Percentiles rank a stretch among this genome's conserved stretches.
phyloP scores from a whole-genome alignment of 1,140 invertebrate species.

The Caenorhabditis inopinata region DNA sequence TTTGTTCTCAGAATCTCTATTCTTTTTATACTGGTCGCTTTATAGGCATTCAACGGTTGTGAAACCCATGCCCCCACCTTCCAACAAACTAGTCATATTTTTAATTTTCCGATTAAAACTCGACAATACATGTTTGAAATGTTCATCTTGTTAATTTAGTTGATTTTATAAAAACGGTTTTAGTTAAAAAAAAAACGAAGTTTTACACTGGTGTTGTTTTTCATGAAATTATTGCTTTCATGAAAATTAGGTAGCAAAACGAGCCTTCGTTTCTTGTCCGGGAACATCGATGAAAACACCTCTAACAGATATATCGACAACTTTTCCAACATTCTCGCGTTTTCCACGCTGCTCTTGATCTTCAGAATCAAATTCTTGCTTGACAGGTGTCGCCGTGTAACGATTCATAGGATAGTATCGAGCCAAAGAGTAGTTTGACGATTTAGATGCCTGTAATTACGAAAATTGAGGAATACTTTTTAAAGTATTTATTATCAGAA shows the following conservation, averaged over 20 bases:
- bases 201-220: too few species aligned
- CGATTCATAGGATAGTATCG: not conserved
- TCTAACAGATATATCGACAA: not conserved
- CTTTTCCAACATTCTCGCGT: too few species aligned
- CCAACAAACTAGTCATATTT: slow-evolving; percentile 8
- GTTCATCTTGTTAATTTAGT: too few species aligned
- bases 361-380: not conserved
- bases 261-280: not conserved
- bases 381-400: not conserved
- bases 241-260: not conserved
- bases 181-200: too few species aligned
- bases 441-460: not conserved
- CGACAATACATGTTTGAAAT: not conserved
- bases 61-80: not conserved
- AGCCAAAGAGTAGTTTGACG: not conserved
- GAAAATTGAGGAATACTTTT: not conserved
- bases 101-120: not conserved
- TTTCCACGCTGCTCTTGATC: not conserved
- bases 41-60: slow-evolving; percentile 7
- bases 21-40: not conserved
- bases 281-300: not conserved
- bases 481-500: too few species aligned
- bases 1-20: not conserved
- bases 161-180: too few species aligned
- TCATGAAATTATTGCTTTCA: too few species aligned